Conservation (phyloP, 2,888 invertebrate genomes). For the Trileptium ribeirensis region DNA sequence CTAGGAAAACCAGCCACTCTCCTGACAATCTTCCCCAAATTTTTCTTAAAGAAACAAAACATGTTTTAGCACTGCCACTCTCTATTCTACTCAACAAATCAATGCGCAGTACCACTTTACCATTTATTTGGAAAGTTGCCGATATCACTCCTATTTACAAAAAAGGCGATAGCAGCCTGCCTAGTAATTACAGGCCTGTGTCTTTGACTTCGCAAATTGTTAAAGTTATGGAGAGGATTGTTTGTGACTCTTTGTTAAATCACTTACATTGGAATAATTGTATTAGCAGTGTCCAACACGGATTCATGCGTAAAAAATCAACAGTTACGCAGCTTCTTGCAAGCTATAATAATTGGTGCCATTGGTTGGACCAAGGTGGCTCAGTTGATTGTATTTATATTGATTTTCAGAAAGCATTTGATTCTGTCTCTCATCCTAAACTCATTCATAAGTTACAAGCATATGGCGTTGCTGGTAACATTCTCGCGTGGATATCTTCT, state of each 20-base stretch:
- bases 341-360: background rate
- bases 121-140: background rate
- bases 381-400: background rate
- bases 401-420: background rate
- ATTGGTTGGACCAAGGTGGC: background rate
- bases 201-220: background rate
- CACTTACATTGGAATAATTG: background rate
- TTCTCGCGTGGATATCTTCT: background rate
- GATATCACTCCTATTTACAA: slow-evolving; percentile 7
- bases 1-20: background rate
- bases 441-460: background rate
- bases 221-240: slow-evolving; percentile 5
- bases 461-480: background rate
- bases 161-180: background rate
- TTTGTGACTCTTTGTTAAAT: background rate
- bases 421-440: background rate
- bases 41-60: background rate
- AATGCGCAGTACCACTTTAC: background rate
- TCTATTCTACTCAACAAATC: background rate
- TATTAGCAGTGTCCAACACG: background rate
- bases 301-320: background rate
- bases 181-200: background rate
- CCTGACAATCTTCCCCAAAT: background rate
- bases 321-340: background rate
- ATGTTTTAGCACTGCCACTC: background rate